Evolutionary conservation across 2,888 invertebrate species (phyloP), one percentile per base, ranked within the genome.

Genomic region (Branchellion lobata): DNA sequence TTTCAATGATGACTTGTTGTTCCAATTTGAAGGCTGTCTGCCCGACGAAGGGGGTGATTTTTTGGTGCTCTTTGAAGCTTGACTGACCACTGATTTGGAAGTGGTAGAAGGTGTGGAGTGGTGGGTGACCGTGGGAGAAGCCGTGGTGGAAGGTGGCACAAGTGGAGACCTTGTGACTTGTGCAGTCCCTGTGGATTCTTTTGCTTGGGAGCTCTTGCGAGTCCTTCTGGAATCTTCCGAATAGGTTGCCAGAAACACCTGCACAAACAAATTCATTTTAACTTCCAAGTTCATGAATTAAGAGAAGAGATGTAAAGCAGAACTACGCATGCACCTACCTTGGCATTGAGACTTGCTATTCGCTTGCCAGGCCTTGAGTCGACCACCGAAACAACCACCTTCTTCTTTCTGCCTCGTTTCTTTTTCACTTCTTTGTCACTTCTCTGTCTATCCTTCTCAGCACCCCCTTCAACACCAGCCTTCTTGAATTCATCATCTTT

Each of bases 291-390:
- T 40, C 29, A 27, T 65, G 31, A 31, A 31, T 69, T 21, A 11
- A 29, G n/a, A 65, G 8, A 65, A 65, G 24, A 14, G n/a, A 33
- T 65, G 24, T 27, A 11, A 29, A 11, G 31, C 31, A 29, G 69
- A 18, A 8, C n/a, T 31, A 21, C 24, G 21, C 31, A 27, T 3
- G 14, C 29, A 47, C 74, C 69, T 68, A 83, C 83, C 81, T 81
- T 78, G n/a, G 83, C 83, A 80, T 83, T 83, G n/a, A 83, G 81
- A 76, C 82, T 83, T 31, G 83, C 83, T 81, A 83, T 81, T 40
- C 83, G 69, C 53, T 78, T 82, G 75, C 21, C 8, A 51, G 53
- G 75, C 40, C 33, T 75, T 53, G 75, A 53, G 18, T 21, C 27
- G 36, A n/a, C 24, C 18, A 5, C 24, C 47, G 1, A 0, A 18